Conservation (phyloP, 1,140 invertebrate species). For the Temnothorax longispinosus region DNA sequence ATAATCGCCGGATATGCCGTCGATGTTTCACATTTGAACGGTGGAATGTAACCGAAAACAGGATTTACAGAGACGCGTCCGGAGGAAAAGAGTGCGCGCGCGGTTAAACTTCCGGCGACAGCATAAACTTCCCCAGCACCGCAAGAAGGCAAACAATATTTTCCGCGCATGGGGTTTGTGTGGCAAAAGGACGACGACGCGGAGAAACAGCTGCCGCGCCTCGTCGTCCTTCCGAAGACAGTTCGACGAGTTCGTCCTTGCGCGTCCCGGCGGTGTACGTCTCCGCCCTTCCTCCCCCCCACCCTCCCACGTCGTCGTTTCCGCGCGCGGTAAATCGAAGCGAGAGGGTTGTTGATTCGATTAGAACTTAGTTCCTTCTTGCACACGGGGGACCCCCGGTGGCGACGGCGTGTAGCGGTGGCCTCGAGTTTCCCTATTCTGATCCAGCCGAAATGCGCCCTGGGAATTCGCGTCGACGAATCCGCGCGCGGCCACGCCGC, state of each 20-base stretch:
- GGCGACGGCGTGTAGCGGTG: slow-evolving; percentile 26
- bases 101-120: slow-evolving; percentile 54
- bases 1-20: not conserved
- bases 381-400: slow-evolving; percentile 68
- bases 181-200: slow-evolving; percentile 27
- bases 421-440: slow-evolving; percentile 60
- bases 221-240: slow-evolving; percentile 60
- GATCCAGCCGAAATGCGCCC: slow-evolving; percentile 38
- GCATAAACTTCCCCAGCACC: slow-evolving; percentile 40
- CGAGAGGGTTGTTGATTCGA: slow-evolving; percentile 74
- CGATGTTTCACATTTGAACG: not conserved
- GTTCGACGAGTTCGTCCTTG: slow-evolving; percentile 65
- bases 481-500: not conserved
- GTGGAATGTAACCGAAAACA: slow-evolving; percentile 27
- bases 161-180: not conserved
- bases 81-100: slow-evolving; percentile 4
- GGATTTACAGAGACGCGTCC: slow-evolving; percentile 38
- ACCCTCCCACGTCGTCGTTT: not conserved
- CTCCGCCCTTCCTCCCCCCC: too few relatives aligned
- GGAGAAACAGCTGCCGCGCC: slow-evolving; percentile 59
- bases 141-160: slow-evolving; percentile 67
- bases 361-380: slow-evolving; percentile 76
- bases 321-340: slow-evolving; percentile 69
- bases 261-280: slow-evolving; percentile 32
- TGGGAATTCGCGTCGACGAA: slow-evolving; percentile 55